Evolutionary conservation across 1,140 invertebrate genomes (phyloP).

Genomic region (Drosophila bipectinata): DNA sequence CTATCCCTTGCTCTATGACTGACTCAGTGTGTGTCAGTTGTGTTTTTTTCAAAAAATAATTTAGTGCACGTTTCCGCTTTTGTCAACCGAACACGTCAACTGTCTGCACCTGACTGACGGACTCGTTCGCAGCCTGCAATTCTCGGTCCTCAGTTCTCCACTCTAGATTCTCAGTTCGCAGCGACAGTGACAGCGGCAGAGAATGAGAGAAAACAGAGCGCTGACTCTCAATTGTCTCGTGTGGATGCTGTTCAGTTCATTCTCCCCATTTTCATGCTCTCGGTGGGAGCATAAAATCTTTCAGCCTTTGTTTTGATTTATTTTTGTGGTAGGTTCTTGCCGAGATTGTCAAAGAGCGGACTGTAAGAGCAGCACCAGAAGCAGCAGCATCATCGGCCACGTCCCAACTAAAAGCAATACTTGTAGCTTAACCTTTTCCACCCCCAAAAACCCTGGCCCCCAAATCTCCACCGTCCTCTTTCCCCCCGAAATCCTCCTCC

Average conservation of each 20-base stretch:
- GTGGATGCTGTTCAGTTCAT: constrained; percentile 66
- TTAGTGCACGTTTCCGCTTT: constrained; percentile 61
- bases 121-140: constrained; percentile 28
- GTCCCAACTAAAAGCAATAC: constrained; percentile 49
- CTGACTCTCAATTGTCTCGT: constrained; percentile 37
- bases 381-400: constrained; percentile 16
- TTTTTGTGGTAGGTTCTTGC: constrained; percentile 73
- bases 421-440: constrained; percentile 50
- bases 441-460: not conserved
- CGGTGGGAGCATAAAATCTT: constrained; percentile 5
- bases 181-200: constrained; percentile 4
- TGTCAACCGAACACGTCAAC: constrained; percentile 83
- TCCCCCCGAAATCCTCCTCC: not conserved
- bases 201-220: constrained; percentile 57
- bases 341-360: constrained; percentile 67
- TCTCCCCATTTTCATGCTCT: constrained; percentile 14
- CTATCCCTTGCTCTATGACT: constrained; percentile 19
- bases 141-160: constrained; percentile 21
- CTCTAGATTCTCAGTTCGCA: constrained; percentile 11
- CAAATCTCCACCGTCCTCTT: not conserved
- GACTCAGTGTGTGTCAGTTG: constrained; percentile 35
- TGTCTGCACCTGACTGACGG: constrained; percentile 83
- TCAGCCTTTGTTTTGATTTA: constrained; percentile 70
- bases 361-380: constrained; percentile 28
- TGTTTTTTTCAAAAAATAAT: constrained; percentile 22